Evolutionary conservation across 1,140 invertebrate species (phyloP).

Genomic region (Anthonomus grandis): DNA sequence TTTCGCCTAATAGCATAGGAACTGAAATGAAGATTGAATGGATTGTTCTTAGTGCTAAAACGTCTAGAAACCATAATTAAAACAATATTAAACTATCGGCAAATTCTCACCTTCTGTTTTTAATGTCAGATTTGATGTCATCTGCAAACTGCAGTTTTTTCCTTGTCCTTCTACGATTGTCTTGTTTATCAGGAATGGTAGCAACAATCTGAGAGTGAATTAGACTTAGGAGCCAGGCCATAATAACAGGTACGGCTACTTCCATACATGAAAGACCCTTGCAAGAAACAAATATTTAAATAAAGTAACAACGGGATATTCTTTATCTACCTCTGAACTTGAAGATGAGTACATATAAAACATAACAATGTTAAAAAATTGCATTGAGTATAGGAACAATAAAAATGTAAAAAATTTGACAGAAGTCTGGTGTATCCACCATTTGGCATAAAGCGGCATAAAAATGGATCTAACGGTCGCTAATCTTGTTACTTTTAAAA

Average conservation of each 20-base stretch:
- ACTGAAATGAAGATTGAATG: constrained; percentile 17
- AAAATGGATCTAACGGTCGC: constrained; percentile 76
- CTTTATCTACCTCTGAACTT: constrained; percentile 37
- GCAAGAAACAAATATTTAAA: too few relatives aligned
- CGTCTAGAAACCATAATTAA: constrained; percentile 9
- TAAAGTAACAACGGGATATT: not conserved
- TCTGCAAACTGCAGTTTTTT: constrained; percentile 24
- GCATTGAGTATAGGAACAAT: constrained; percentile 34
- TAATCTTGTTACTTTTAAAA: constrained; percentile 75
- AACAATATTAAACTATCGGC: not conserved
- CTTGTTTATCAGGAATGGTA: constrained; percentile 53
- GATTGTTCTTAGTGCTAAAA: constrained; percentile 4
- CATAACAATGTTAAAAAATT: constrained; percentile 54
- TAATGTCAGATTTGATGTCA: constrained; percentile 4
- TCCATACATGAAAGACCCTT: constrained; percentile 53
- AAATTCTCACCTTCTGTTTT: constrained; percentile 5
- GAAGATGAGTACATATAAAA: constrained; percentile 48
- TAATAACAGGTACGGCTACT: constrained; percentile 71
- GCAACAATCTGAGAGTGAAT: constrained; percentile 91
- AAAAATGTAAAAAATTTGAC: constrained; percentile 64
- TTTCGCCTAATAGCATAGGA: constrained; percentile 14
- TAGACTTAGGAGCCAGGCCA: constrained; percentile 78
- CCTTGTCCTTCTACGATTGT: constrained; percentile 4
- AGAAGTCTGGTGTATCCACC: constrained; percentile 89
- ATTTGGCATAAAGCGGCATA: constrained; percentile 76